Percentiles rank a stretch among this genome's conserved stretches.
Conservation (phyloP, 37 sponge, comb jelly and placozoan genomes). For the Cladorhizidae sp. region DNA sequence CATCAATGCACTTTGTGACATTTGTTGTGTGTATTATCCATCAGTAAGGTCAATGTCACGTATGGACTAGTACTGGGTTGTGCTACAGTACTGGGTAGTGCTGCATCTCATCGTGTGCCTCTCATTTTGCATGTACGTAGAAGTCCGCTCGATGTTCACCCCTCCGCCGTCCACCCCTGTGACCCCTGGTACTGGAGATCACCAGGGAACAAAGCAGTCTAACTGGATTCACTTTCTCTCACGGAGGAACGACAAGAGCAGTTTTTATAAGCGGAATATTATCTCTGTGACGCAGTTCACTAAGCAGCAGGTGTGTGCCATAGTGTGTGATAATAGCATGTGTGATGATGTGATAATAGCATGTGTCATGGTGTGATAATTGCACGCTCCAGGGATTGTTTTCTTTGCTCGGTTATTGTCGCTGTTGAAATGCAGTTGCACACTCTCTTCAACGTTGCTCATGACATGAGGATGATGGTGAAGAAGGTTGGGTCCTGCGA, state of each 20-base stretch:
- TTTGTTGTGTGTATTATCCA: no score
- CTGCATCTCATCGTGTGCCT: no score
- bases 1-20: no score
- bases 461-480: constrained; percentile 85
- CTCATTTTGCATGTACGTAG: no score
- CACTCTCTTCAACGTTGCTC: constrained; percentile 60
- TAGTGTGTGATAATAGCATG: neutral
- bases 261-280: constrained; percentile 62
- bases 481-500: constrained; percentile 65
- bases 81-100: no score
- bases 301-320: constrained; percentile 67
- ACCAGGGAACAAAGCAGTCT: neutral
- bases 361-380: no score
- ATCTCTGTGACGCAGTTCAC: constrained; percentile 83
- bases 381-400: no score
- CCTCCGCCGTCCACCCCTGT: neutral
- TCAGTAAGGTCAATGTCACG: no score
- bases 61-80: no score
- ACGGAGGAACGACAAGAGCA: constrained; percentile 14
- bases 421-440: constrained; percentile 19
- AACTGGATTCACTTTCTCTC: constrained; percentile 6
- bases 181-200: neutral
- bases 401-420: neutral
- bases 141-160: neutral
- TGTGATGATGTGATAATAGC: no score